These are phyloP conservation scores for Zygogramma bicolorata DNA, from an alignment of 2,888 invertebrate species.

Conservation along the genomic window DNA sequence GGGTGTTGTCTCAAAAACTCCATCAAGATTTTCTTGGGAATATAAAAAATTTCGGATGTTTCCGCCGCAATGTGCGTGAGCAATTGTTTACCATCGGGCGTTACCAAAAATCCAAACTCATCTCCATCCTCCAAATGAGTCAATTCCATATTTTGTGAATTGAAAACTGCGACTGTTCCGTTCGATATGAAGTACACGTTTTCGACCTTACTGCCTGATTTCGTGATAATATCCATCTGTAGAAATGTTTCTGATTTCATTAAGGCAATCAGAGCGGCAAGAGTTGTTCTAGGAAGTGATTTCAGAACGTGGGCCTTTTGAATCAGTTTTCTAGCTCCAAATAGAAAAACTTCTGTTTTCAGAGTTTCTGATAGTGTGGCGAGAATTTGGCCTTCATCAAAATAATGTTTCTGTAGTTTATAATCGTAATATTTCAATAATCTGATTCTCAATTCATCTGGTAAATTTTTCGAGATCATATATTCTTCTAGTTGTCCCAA, in stretches of 20 bases:
- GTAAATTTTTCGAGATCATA: conserved; percentile 69
- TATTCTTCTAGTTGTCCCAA: conserved; percentile 69
- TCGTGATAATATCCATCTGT: conserved; percentile 64
- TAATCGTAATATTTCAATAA: conserved; percentile 69
- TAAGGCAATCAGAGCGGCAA: conserved; percentile 51
- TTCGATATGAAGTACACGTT: conserved; percentile 69
- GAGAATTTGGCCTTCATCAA: conserved; percentile 66
- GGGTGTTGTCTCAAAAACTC: not conserved
- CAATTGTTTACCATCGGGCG: not conserved
- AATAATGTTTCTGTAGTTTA: conserved; percentile 69
- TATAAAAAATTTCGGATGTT: conserved; percentile 53
- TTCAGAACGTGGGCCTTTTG: conserved; percentile 67
- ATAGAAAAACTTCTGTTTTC: conserved; percentile 66
- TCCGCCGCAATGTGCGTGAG: not conserved
- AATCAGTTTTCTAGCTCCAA: conserved; percentile 66
- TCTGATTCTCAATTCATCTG: conserved; percentile 65
- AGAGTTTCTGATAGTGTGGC: conserved; percentile 60
- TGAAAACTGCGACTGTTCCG: conserved; percentile 67
- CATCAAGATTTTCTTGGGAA: not conserved
- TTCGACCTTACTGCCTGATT: conserved; percentile 62
- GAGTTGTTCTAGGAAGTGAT: conserved; percentile 62
- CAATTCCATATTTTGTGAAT: conserved; percentile 68
- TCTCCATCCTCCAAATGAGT: conserved; percentile 70
- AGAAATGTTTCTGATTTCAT: conserved; percentile 33
- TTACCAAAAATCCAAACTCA: conserved; percentile 62